Conservation (phyloP, 2,888 invertebrate genomes). For the Podabrus alpinus region DNA sequence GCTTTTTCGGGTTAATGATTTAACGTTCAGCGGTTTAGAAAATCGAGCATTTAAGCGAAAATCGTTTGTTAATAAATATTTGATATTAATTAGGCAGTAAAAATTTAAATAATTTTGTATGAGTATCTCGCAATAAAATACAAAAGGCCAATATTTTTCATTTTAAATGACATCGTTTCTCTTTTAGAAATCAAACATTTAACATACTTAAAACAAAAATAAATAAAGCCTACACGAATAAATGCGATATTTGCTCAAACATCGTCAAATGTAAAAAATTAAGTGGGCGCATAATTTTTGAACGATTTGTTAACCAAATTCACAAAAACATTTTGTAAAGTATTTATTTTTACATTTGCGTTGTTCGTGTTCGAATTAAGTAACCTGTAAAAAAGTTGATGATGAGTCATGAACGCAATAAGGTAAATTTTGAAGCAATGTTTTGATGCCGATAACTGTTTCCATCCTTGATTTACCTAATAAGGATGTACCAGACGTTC, state of each 20-base stretch:
- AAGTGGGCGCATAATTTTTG: neutral
- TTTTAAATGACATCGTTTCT: neutral
- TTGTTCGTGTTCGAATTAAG: neutral
- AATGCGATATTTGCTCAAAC: neutral
- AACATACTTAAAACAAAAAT: neutral
- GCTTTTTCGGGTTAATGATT: no score
- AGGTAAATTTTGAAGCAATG: constrained; percentile 4
- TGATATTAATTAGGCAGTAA: no score
- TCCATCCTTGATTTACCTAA: constrained; percentile 12
- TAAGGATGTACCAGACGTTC: constrained; percentile 6
- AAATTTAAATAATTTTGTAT: no score
- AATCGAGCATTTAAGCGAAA: no score
- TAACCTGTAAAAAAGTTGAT: neutral
- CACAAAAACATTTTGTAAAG: neutral
- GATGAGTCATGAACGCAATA: constrained; percentile 9
- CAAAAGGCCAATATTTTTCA: neutral
- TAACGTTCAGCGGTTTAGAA: no score
- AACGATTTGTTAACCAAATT: neutral
- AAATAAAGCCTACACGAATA: neutral
- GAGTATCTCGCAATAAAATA: no score
- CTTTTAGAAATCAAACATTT: neutral
- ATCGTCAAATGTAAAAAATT: neutral
- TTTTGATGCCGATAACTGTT: constrained; percentile 7
- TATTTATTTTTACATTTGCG: neutral
- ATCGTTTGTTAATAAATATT: no score